phyloP scores from a whole-genome alignment of 1,140 invertebrate species.

The Gerris buenoi region DNA sequence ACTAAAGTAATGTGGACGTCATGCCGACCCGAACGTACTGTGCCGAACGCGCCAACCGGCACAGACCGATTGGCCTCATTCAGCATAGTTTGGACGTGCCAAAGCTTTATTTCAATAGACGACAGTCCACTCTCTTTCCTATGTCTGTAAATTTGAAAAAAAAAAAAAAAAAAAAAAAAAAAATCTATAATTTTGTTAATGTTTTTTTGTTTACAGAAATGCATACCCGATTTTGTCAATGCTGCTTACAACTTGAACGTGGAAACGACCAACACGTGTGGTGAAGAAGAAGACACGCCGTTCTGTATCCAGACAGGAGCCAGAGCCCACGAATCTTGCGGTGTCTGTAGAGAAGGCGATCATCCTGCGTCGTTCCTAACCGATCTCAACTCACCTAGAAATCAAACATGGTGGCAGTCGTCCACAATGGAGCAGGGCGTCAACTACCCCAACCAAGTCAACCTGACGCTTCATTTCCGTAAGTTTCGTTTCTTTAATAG shows the following conservation, averaged over 20 bases:
- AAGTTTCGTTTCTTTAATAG: constrained; percentile 28
- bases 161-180: too few species aligned
- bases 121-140: too few species aligned
- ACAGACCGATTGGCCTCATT: too few species aligned
- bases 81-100: too few species aligned
- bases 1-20: too few species aligned
- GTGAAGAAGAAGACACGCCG: constrained; percentile 47
- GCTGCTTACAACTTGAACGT: constrained; percentile 76
- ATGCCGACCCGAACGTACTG: too few species aligned
- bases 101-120: too few species aligned
- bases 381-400: constrained; percentile 75
- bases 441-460: constrained; percentile 78
- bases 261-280: constrained; percentile 92
- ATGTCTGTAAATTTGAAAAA: too few species aligned
- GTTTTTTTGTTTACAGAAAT: constrained; percentile 49
- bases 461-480: constrained; percentile 81
- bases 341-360: constrained; percentile 39
- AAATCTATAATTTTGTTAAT: too few species aligned
- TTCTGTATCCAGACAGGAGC: constrained; percentile 68
- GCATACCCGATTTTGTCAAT: constrained; percentile 91
- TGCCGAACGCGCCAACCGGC: too few species aligned
- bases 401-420: constrained; percentile 96
- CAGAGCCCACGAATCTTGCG: constrained; percentile 38
- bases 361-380: constrained; percentile 73
- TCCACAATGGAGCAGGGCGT: constrained; percentile 90